Evolutionary conservation across 64 coral and sea anemone genomes (phyloP), one percentile per base, ranked within the genome.

Genomic region (Dendrophyllia cribrosa): DNA sequence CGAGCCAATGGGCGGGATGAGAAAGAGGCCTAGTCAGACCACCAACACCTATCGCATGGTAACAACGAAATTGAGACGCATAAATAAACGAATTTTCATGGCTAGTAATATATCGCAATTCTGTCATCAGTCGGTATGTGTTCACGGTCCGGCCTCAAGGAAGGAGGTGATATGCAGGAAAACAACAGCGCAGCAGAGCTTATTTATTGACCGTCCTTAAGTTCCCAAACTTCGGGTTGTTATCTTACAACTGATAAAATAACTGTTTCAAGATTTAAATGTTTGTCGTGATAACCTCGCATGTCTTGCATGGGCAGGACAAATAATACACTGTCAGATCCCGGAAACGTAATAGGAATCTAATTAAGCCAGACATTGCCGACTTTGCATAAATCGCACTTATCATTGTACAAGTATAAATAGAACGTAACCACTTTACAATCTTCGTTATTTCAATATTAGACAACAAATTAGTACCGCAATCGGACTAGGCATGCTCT

Each of bases 291-390:
- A 63, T 61, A 80, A 6, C 53, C 21, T 19, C 16, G 17, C 50
- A 4, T 59, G 11, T 64, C 24, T 60, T 60, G 77, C 58, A 11
- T 63, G 19, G 9, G 34, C 34, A 34, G 2, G 75, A 19, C 21
- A 78, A 25, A 58, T 78, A 78, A 13, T 24, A 46, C 16, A 20
- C 10, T 45, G 24, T 64, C 13, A 64, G 25, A 64, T 16, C 44
- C n/a, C 34, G 63, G 80, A 84, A 84, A 84, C 26, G n/a, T 55
- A 55, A 77, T 66, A 51, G 11, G 21, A 52, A 84, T 67, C 46
- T 68, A 67, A 84, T 84, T 50, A 84, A 10, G 19, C 3, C 19
- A 51, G 9, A 50, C 34, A 50, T n/a, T 51, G 7, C 80, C 62
- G 80, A 47, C 46, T 63, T 51, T 45, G 43, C 60, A 23, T 4